Conservation (phyloP, 2,113 vertebrate genomes). For the Rissa tridactyla region DNA sequence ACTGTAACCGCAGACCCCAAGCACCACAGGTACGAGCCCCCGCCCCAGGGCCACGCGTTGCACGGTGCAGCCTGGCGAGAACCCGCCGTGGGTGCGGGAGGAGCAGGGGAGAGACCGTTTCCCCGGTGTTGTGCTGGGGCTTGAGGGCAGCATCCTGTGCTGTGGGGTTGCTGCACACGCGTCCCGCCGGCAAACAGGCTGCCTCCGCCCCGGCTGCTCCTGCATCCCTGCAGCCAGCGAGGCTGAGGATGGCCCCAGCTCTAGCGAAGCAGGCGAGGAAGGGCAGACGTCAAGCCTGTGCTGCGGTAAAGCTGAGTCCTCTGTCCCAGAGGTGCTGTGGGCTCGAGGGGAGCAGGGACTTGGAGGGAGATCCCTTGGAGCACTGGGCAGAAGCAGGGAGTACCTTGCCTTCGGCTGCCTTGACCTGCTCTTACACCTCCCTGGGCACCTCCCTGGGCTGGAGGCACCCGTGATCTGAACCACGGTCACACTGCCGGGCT, state of each 20-base stretch:
- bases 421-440: background rate
- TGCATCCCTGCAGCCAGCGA: background rate
- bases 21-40: slow-evolving; percentile 82
- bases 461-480: background rate
- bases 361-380: background rate
- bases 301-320: background rate
- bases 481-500: rapidly evolving
- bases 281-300: background rate
- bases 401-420: too few species aligned
- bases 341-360: background rate
- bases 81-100: background rate
- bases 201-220: background rate
- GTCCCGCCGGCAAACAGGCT: background rate
- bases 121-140: rapidly evolving
- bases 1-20: slow-evolving; percentile 91
- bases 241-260: background rate
- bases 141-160: background rate
- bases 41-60: rapidly evolving
- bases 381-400: background rate
- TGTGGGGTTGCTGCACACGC: rapidly evolving
- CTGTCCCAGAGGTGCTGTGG: background rate
- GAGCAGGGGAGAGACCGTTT: rapidly evolving
- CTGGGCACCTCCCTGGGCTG: background rate
- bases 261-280: background rate
- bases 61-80: rapidly evolving